These are phyloP conservation scores for Notiomystis cincta DNA, from an alignment of 2,113 vertebrate genomes.

Conservation along the genomic window DNA sequence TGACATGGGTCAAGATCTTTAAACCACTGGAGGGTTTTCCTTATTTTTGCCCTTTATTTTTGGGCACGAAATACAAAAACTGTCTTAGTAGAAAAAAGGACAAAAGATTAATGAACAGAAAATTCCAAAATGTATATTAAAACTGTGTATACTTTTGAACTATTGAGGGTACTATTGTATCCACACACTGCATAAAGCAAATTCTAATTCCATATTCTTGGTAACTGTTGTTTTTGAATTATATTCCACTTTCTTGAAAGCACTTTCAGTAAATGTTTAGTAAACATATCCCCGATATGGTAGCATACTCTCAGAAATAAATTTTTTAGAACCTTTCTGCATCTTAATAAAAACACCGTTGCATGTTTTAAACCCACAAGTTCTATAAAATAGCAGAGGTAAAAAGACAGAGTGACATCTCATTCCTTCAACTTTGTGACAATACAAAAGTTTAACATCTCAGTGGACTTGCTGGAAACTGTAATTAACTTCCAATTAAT, in stretches of 20 bases:
- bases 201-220: not conserved
- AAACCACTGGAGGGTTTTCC: not conserved
- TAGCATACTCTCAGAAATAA: not conserved
- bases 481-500: conserved; percentile 40
- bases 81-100: not conserved
- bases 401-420: not conserved
- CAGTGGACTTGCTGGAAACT: not conserved
- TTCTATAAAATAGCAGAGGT: not conserved
- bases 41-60: not conserved
- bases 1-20: not conserved
- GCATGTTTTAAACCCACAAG: not conserved
- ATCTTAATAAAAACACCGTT: not conserved
- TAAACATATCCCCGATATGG: not conserved
- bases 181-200: not conserved
- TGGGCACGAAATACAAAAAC: not conserved
- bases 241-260: not conserved
- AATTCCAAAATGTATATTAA: not conserved
- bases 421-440: not conserved
- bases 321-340: not conserved
- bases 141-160: not conserved
- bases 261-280: not conserved
- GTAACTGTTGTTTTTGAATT: not conserved
- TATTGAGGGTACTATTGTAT: not conserved
- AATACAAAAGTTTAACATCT: not conserved
- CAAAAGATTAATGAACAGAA: not conserved